Conservation (phyloP, 2,113 vertebrate genomes). For the Mesembrinibis cayennensis region DNA sequence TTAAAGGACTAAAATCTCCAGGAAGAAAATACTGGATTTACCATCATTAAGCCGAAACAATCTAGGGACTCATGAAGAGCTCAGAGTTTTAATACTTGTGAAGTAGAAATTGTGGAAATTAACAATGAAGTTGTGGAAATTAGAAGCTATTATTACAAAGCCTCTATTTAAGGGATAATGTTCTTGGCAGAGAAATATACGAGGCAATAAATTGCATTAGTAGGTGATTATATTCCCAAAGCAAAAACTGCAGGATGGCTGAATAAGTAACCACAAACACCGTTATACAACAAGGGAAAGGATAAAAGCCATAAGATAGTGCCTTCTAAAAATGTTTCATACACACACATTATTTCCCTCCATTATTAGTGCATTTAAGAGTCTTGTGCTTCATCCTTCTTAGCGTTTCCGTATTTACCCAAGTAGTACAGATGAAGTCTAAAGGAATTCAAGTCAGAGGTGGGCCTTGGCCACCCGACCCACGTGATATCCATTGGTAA, state of each 20-base stretch:
- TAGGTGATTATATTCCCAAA: constrained; percentile 58
- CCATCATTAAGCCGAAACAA: not conserved
- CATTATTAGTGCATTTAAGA: not conserved
- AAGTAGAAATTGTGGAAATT: constrained; percentile 32
- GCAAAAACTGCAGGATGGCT: constrained; percentile 35
- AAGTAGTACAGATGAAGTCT: not conserved
- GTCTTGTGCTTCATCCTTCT: not conserved
- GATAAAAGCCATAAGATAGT: not conserved
- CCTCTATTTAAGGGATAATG: constrained; percentile 57
- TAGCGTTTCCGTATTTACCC: not conserved
- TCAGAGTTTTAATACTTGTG: not conserved
- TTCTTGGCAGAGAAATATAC: constrained; percentile 61
- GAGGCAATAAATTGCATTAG: constrained; percentile 60
- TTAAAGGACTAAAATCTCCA: not conserved
- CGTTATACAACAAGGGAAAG: not conserved
- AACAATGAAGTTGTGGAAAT: constrained; percentile 57
- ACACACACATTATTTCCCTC: not conserved
- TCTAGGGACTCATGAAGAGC: not conserved
- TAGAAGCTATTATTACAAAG: constrained; percentile 53
- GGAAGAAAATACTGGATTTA: not conserved
- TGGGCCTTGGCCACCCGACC: not conserved
- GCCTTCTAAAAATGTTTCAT: constrained; percentile 5
- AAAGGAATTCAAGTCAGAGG: not conserved
- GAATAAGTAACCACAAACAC: constrained; percentile 53
- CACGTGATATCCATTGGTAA: not conserved